Conservation (phyloP, 2,113 vertebrate species). For the Reinhardtius hippoglossoides region DNA sequence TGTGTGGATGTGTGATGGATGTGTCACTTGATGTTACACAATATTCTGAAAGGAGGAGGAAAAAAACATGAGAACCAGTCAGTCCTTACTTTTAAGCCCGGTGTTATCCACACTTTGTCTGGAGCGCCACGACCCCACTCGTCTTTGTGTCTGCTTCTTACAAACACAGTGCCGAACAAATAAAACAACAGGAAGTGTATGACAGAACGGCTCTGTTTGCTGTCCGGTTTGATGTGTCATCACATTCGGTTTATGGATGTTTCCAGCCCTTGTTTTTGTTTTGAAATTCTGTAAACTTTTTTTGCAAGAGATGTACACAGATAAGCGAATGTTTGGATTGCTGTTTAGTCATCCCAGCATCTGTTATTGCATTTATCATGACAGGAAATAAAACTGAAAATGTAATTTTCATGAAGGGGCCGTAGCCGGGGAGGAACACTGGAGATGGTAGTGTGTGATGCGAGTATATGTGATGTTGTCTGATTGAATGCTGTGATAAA, state of each 20-base stretch:
- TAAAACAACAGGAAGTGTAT: constrained; percentile 82
- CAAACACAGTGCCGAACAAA: constrained; percentile 75
- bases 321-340: constrained; percentile 81
- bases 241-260: constrained; percentile 76
- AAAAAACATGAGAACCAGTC: neutral
- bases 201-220: constrained; percentile 72
- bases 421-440: constrained; percentile 5
- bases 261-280: constrained; percentile 80
- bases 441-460: constrained; percentile 21
- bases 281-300: constrained; percentile 81
- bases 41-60: neutral
- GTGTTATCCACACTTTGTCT: constrained; percentile 50
- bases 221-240: constrained; percentile 79
- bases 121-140: constrained; percentile 7
- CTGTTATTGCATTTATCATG: constrained; percentile 81
- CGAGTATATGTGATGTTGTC: constrained; percentile 14
- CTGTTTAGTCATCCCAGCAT: constrained; percentile 77
- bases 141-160: constrained; percentile 72
- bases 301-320: constrained; percentile 82
- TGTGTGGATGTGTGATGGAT: too few relatives aligned
- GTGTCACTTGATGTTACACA: too few relatives aligned
- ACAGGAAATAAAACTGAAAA: constrained; percentile 72
- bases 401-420: constrained; percentile 63
- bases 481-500: neutral
- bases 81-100: constrained; percentile 1